phyloP scores from a whole-genome alignment of 2,113 vertebrate genomes.

The Craseonycteris thonglongyai region DNA sequence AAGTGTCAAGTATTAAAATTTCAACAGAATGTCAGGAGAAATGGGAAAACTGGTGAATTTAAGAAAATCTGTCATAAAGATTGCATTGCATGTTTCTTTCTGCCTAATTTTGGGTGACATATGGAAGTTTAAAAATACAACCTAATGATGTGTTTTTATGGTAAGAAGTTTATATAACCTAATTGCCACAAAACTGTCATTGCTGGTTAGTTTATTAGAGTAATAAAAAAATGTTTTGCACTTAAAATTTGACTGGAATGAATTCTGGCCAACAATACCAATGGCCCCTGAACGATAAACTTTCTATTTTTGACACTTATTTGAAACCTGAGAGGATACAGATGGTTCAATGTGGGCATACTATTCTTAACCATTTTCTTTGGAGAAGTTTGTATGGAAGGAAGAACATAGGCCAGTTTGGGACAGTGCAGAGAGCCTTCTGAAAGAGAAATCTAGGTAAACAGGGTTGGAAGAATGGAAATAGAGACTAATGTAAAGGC shows the following conservation, averaged over 20 bases:
- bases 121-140: constrained; percentile 81
- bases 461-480: background rate
- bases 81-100: constrained; percentile 74
- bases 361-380: background rate
- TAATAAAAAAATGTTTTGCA: constrained; percentile 56
- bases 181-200: constrained; percentile 73
- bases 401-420: background rate
- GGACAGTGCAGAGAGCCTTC: background rate
- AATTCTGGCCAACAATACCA: background rate
- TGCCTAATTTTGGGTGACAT: constrained; percentile 75
- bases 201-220: constrained; percentile 73
- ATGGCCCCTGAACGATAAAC: background rate
- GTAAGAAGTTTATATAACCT: constrained; percentile 76
- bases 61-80: constrained; percentile 80
- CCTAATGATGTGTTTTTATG: constrained; percentile 75
- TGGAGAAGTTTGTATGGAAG: background rate
- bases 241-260: constrained; percentile 37
- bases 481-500: background rate
- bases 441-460: background rate
- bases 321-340: background rate
- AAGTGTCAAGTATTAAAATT: constrained; percentile 79
- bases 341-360: background rate
- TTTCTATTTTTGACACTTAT: constrained; percentile 30
- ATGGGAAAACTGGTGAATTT: constrained; percentile 76
- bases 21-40: constrained; percentile 79